Evolutionary conservation across 2,888 invertebrate species (phyloP), one percentile per base, ranked within the genome.

Genomic region (Microctonus brassicae): DNA sequence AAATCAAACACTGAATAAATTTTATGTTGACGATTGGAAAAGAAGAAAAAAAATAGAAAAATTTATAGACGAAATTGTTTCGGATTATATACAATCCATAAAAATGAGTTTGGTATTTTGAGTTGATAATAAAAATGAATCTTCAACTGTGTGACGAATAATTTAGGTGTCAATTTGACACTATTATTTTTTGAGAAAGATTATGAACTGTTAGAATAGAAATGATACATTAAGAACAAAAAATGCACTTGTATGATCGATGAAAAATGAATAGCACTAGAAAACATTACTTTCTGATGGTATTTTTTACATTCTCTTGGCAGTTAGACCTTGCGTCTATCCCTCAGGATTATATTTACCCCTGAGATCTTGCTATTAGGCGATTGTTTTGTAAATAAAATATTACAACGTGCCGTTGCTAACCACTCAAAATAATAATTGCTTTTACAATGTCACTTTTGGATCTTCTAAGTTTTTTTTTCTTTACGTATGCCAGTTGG

Each of bases 321-420:
- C 47, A 61, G n/a, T 71, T 57, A 70, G 69, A 67, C 60, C 53
- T 73, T 42, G 55, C n/a, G n/a, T 20, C 62, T 63, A 67, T 71
- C 70, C 73, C 64, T 71, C 69, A 70, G 73, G 73, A 75, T 77
- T 77, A 78, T 77, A 77, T 75, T 75, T 69, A 73, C 79, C 77
- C 78, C 80, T 79, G 80, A 79, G 81, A 75, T 79, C 70, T 78
- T 80, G 86, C 86, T 86, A 86, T 86, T 86, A 86, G 84, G 81
- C 84, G 86, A 86, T 86, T 86, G 85, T 85, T 79, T 82, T 83
- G 84, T 86, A 84, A 86, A 86, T 86, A 86, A 86, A 86, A 86
- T 85, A 86, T 86, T 79, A 80, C 73, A 71, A 76, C 78, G 78
- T 80, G 81, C 82, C 83, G 82, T n/a, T 84, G 82, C 82, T 83